Conservation (phyloP, 64 coral and sea anemone genomes). For the Anthopleura sola region DNA sequence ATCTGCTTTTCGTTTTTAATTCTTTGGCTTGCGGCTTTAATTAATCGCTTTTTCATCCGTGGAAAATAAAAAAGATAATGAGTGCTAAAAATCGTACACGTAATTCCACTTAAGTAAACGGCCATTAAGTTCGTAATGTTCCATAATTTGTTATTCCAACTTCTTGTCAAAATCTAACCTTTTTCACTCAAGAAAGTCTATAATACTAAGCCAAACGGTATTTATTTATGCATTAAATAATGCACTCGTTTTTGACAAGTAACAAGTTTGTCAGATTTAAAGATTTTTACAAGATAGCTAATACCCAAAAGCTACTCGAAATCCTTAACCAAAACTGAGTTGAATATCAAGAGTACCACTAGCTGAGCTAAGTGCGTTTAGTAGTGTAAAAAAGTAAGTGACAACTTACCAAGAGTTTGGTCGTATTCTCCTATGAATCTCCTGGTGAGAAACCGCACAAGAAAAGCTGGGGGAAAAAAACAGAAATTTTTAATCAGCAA, state of each 20-base stretch:
- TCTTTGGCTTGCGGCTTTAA: too few species aligned
- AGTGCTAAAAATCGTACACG: too few species aligned
- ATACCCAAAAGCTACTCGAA: not conserved
- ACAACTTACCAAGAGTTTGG: conserved; percentile 35
- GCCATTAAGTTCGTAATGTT: too few species aligned
- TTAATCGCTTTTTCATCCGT: too few species aligned
- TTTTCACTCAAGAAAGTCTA: not conserved
- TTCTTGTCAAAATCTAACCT: not conserved
- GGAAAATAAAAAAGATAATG: too few species aligned
- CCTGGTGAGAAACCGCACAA: conserved; percentile 50
- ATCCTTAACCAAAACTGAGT: not conserved
- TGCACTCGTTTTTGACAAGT: not conserved
- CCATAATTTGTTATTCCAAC: not conserved
- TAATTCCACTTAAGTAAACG: too few species aligned
- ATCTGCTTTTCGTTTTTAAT: too few species aligned
- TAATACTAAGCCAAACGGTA: not conserved
- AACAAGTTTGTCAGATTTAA: not conserved
- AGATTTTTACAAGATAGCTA: not conserved
- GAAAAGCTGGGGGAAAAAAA: conserved; percentile 29
- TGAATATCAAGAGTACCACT: not conserved
- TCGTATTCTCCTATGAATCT: conserved; percentile 65
- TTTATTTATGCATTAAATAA: not conserved
- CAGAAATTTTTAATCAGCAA: not conserved
- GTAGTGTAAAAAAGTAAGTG: too few species aligned
- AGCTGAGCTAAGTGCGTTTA: too few species aligned